Base-by-base conservation (phyloP, 2,113 vertebrate species). In the Rhipidura dahli region DNA sequence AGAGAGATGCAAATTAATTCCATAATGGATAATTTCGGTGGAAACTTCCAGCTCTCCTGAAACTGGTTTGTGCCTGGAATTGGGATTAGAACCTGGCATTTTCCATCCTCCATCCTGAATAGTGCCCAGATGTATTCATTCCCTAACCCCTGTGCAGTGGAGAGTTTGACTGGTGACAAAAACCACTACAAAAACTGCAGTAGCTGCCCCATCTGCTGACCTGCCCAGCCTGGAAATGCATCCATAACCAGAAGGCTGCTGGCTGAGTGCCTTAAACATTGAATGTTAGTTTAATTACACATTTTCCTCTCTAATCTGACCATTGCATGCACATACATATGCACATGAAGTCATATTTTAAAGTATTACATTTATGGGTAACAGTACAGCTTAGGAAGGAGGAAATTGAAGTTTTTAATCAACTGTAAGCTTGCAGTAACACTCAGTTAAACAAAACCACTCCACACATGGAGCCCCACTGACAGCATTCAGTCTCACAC, bases 1-100 rank as follows among this genome's bases (percentile, higher is more conserved):
- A 89, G 59, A 86, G 54, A 80, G 56, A 94, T 93, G 71, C 3
- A 90, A 86, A 95, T 94, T 81, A 66, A 94, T 92, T 94, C 94
- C 88, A 54, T 92, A 83, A 93, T 22, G 40, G 66, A 65, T 90
- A 33, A 91, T 96, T 91, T 88, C 39, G 76, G 57, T 77, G 70
- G 75, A 93, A 95, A 80, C 42, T 90, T 90, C 79, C 94, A 90
- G 75, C 88, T 92, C 76, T 83, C 83, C 64, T 35, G 16, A 86
- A 86, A 83, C 30, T 13, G 28, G n/a, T 85, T 86, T 80, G 90
- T 63, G 76, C n/a, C 50, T 90, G 59, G 78, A 94, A 88, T 50
- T 45, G 53, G 79, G 87, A 87, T 30, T 16, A 78, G 20, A 85
- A 61, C 31, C 5, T 11, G 69, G 66, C 42, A 21, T 73, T 77